Base-by-base conservation (phyloP, 2,888 invertebrate species). In the Sphinx pinastri region DNA sequence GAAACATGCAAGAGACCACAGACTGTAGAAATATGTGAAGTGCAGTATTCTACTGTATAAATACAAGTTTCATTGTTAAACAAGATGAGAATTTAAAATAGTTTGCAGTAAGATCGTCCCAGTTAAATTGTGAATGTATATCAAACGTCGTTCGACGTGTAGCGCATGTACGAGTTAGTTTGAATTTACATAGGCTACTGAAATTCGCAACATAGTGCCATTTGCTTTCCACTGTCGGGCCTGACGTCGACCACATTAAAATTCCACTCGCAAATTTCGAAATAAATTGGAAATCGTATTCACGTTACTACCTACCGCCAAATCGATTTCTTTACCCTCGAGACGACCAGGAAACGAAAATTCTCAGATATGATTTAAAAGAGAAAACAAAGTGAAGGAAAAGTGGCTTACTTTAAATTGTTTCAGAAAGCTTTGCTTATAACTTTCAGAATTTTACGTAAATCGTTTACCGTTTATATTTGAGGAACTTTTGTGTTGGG, bases 251-350 rank as follows among this genome's bases (percentile, higher is more conserved):
- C 70, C 77, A 76, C 82, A 86, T 88, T 87, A 85, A 87, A 88
- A 88, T 88, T 88, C 88, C 73, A 72, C 80, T 83, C 85, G 76
- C 84, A 84, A 87, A 84, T 77, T 87, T 88, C 83, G 76, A 82
- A 88, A 88, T 88, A 86, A 88, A 87, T 88, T 84, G 85, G 76
- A 81, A 85, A 84, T 84, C 81, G 83, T 78, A 88, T 88, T 85
- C 86, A 82, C 85, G 84, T 84, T 77, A 71, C 72, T 79, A 79
- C 82, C 84, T 79, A 81, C 83, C 80, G 82, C 80, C 79, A 85
- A 87, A 88, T 89, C 87, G 88, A 88, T 88, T 88, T 88, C 83
- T 82, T 84, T 85, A 81, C 81, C 80, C 81, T 78, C 71, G 78
- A 81, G 80, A 79, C 81, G 77, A 82, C 74, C 79, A 78, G 76